Percentiles rank a stretch among this genome's conserved stretches.
phyloP scores from a whole-genome alignment of 2,113 vertebrate genomes.

The Sander lucioperca region DNA sequence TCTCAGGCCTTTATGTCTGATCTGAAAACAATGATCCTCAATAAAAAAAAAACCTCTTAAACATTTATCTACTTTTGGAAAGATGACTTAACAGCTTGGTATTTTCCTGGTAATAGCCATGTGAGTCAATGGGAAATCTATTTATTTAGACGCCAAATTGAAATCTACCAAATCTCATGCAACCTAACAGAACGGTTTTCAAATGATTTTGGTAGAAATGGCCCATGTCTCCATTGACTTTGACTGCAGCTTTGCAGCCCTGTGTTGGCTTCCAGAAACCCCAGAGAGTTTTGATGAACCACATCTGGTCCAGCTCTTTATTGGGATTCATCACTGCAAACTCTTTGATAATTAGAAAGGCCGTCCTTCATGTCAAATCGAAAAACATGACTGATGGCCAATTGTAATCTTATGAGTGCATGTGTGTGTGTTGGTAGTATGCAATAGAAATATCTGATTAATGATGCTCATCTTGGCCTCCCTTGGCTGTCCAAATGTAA shows the following conservation, averaged over 20 bases:
- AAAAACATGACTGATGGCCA: slow-evolving; percentile 77
- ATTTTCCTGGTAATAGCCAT: not conserved
- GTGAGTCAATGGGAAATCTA: slow-evolving; percentile 35
- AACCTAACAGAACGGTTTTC: slow-evolving; percentile 38
- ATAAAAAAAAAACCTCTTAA: not conserved
- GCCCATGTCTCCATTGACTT: slow-evolving; percentile 58
- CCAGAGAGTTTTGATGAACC: slow-evolving; percentile 64
- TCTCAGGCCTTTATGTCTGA: slow-evolving; percentile 5
- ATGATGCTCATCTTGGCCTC: slow-evolving; percentile 76
- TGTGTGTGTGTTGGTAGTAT: slow-evolving; percentile 50
- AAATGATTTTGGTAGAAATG: slow-evolving; percentile 58
- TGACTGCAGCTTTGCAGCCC: slow-evolving; percentile 52
- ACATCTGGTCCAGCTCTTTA: slow-evolving; percentile 66
- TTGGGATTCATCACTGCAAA: slow-evolving; percentile 71
- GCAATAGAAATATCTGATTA: slow-evolving; percentile 75
- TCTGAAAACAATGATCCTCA: slow-evolving; percentile 13
- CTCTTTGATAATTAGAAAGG: slow-evolving; percentile 71
- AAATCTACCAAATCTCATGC: slow-evolving; percentile 18
- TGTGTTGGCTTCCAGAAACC: slow-evolving; percentile 20
- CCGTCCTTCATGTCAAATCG: slow-evolving; percentile 74
- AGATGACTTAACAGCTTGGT: slow-evolving; percentile 5
- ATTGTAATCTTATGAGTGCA: slow-evolving; percentile 66
- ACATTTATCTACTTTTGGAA: slow-evolving; percentile 23
- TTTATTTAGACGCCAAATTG: slow-evolving; percentile 30
- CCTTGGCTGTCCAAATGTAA: slow-evolving; percentile 78